Evolutionary conservation across 2,888 invertebrate genomes (phyloP).

Genomic region (Platynereis dumerilii): DNA sequence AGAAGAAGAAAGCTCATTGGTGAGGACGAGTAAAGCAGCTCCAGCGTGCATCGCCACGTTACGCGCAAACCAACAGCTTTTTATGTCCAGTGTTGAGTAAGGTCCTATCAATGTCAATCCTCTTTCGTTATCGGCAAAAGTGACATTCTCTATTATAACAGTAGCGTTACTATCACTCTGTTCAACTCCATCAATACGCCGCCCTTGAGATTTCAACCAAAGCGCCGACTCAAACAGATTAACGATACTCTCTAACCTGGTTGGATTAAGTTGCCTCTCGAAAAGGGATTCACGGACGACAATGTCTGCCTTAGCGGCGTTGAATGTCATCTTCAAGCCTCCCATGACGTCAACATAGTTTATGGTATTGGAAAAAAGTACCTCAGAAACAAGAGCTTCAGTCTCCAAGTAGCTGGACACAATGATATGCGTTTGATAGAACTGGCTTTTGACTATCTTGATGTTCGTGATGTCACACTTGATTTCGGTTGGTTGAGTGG

Average conservation of each 20-base stretch:
- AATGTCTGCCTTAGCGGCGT: constrained; percentile 20
- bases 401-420: constrained; percentile 15
- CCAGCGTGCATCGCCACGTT: constrained; percentile 40
- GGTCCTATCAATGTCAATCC: constrained; percentile 35
- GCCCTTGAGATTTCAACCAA: constrained; percentile 31
- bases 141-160: constrained; percentile 27
- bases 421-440: constrained; percentile 31
- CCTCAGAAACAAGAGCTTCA: constrained; percentile 13
- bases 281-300: constrained; percentile 29
- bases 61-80: constrained; percentile 26
- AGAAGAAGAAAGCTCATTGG: neutral
- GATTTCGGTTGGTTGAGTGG: constrained; percentile 17
- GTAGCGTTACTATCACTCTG: constrained; percentile 19
- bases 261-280: constrained; percentile 32
- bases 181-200: neutral
- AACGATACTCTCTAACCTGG: constrained; percentile 32
- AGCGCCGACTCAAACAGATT: constrained; percentile 38
- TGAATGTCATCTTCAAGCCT: constrained; percentile 33
- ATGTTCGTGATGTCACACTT: constrained; percentile 25
- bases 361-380: constrained; percentile 21
- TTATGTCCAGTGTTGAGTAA: constrained; percentile 23
- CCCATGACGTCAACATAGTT: constrained; percentile 16
- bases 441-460: constrained; percentile 13
- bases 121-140: constrained; percentile 36
- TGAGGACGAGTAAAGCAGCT: constrained; percentile 34